phyloP scores from a whole-genome alignment of 2,797 vertebrate species.

The Tinamus major region DNA sequence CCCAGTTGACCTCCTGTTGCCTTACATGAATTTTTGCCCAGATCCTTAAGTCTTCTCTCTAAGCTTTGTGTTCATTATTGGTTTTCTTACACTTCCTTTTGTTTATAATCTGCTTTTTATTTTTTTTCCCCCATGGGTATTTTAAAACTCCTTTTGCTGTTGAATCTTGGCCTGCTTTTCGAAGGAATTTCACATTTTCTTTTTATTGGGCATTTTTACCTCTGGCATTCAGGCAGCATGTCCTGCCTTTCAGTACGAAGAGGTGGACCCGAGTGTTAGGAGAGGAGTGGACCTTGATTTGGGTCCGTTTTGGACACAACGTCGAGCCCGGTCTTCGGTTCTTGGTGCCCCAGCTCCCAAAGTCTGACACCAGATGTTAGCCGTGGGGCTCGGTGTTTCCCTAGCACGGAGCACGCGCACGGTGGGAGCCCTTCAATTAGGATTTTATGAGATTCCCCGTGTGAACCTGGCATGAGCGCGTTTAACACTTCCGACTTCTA shows the following conservation, averaged over 20 bases:
- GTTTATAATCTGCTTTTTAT: not conserved
- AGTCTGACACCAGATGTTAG: not conserved
- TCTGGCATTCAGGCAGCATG: not conserved
- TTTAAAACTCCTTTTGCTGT: not conserved
- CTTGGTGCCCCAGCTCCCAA: not conserved
- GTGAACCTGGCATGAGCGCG: not conserved
- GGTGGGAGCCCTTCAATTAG: not conserved
- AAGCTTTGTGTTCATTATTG: not conserved
- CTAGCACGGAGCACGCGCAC: not conserved
- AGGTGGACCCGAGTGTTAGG: not conserved
- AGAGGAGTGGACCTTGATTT: not conserved
- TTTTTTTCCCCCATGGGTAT: not conserved
- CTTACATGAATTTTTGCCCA: not conserved
- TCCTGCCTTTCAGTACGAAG: accelerated
- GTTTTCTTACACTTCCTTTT: not conserved
- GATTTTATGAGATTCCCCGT: not conserved
- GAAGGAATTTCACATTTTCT: not conserved
- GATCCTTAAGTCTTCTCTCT: not conserved
- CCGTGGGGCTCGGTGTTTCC: not conserved
- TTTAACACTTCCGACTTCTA: slow-evolving; percentile 31
- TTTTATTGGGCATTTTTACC: not conserved
- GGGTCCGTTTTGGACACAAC: not conserved
- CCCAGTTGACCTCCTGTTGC: no score
- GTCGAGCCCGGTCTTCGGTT: not conserved
- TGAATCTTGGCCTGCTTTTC: not conserved